Evolutionary conservation across 2,113 vertebrate species (phyloP).

Genomic region (Donacobius atricapilla): DNA sequence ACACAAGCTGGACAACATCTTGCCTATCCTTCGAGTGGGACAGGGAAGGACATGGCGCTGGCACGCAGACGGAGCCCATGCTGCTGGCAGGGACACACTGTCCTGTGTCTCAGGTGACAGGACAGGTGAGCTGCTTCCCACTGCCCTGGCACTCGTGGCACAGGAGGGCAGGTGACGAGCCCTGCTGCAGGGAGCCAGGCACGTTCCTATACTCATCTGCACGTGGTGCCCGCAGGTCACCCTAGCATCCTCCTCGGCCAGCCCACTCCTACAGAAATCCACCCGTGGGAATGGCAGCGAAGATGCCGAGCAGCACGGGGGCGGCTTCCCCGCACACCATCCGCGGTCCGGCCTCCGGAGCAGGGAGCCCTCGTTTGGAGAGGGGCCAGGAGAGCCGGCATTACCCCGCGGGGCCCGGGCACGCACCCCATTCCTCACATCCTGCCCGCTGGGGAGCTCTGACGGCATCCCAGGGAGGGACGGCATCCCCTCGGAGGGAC

Average conservation of each 20-base stretch:
- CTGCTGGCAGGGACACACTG: neutral
- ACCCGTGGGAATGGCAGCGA: neutral
- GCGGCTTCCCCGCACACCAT: accelerated
- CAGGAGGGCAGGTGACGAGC: neutral
- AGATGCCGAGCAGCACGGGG: neutral
- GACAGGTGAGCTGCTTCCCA: neutral
- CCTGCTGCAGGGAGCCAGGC: neutral
- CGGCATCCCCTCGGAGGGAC: constrained; percentile 19
- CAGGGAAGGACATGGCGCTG: accelerated
- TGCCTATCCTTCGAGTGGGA: accelerated
- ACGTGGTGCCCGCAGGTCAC: neutral
- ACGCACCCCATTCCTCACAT: constrained; percentile 36
- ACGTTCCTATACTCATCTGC: neutral
- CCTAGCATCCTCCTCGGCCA: neutral
- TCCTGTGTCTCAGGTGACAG: accelerated
- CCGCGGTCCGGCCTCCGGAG: accelerated
- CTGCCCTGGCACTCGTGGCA: neutral
- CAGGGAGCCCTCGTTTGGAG: neutral
- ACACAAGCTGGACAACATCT: neutral
- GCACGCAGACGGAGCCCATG: accelerated
- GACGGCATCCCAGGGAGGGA: constrained; percentile 28
- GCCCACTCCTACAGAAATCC: neutral
- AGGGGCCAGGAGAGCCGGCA: neutral
- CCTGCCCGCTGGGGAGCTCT: neutral
- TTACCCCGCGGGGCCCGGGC: neutral